Base-by-base conservation (phyloP, 2,113 vertebrate species). In the Scartelaos histophorus region DNA sequence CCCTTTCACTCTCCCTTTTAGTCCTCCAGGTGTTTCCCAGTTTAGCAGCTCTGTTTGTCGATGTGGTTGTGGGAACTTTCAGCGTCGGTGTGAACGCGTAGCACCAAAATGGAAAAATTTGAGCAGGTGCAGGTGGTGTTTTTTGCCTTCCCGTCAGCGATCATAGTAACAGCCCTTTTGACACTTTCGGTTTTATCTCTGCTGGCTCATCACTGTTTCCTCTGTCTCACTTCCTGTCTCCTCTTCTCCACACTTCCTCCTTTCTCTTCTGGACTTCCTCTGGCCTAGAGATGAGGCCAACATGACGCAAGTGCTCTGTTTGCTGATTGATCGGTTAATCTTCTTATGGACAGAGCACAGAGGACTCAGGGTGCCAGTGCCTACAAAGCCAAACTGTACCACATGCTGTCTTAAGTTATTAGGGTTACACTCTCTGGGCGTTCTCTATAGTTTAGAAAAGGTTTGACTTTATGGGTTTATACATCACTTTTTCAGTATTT, bases 251-350 rank as follows among this genome's bases (percentile, higher is more conserved):
- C 66, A 71, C 72, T 80, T 84, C 77, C 67, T 56, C 70, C 22
- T 22, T 70, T 69, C 66, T 29, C 65, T 76, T 85, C 76, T 80
- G 81, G 76, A 72, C 69, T 75, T 71, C 65, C 49, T 47, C 73
- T 45, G 76, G 71, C 66, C 76, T 71, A 78, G 70, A 75, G 82
- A 88, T 76, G 82, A 83, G 58, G 82, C 19, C 11, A 35, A 67
- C 76, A 84, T 91, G 90, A 92, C 88, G 87, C 87, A 90, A 76
- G 81, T 54, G n/a, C 21, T 71, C 78, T 74, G 75, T 69, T 78
- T 45, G 84, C 77, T 80, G 80, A 92, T 76, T 90, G 89, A 93
- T 89, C 78, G 85, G 91, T 90, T 93, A 84, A 94, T 91, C 88
- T 79, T 81, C 89, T 92, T 91, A 91, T 67, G 7, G 84, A 34